Evolutionary conservation across 2,113 vertebrate genomes (phyloP).

Genomic region (Syngnathus scovelli): DNA sequence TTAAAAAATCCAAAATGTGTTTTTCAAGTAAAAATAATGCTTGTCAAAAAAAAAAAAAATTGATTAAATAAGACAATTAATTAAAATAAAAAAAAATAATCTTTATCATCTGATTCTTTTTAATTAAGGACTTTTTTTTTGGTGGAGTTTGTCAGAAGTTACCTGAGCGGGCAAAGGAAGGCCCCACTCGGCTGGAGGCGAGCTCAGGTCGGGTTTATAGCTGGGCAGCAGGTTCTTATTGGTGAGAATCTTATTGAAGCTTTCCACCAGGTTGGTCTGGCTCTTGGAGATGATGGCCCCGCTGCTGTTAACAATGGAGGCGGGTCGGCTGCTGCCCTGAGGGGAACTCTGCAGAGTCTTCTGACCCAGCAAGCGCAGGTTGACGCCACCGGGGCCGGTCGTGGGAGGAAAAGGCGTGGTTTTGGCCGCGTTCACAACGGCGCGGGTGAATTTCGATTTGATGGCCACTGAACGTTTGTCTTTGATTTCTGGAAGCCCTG

Average conservation of each 20-base stretch:
- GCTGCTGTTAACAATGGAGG: constrained; percentile 66
- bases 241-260: constrained; percentile 96
- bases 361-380: constrained; percentile 59
- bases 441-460: constrained; percentile 51
- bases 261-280: constrained; percentile 90
- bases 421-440: constrained; percentile 59
- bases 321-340: constrained; percentile 65
- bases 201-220: constrained; percentile 85
- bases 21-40: no score
- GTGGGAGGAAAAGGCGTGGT: constrained; percentile 58
- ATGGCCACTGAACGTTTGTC: constrained; percentile 69
- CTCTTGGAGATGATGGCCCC: constrained; percentile 86
- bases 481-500: constrained; percentile 73
- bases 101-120: no score
- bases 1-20: no score
- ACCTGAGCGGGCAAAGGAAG: constrained; percentile 75
- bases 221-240: constrained; percentile 89
- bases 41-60: no score
- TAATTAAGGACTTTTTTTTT: background rate
- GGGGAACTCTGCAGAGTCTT: constrained; percentile 65
- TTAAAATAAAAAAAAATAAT: no score
- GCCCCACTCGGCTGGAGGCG: constrained; percentile 75
- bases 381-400: constrained; percentile 32
- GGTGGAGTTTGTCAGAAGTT: background rate
- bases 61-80: no score